Conservation (phyloP, 2,888 invertebrate species). For the Apamea monoglypha region DNA sequence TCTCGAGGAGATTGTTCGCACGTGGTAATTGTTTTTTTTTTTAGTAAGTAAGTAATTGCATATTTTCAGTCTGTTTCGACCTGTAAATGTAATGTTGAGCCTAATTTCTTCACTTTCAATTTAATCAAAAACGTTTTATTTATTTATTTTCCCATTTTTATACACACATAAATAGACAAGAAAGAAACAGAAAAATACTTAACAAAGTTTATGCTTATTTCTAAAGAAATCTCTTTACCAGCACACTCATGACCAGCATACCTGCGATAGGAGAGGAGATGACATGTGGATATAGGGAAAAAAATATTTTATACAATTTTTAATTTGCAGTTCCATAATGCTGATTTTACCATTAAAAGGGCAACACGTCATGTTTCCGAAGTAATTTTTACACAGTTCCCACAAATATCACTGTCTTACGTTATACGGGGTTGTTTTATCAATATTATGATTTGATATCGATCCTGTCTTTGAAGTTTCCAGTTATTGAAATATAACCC, state of each 20-base stretch:
- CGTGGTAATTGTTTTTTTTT: background rate
- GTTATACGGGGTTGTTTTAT: background rate
- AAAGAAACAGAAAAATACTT: too few relatives aligned
- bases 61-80: background rate
- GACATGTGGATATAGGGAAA: background rate
- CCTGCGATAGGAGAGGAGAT: too few relatives aligned
- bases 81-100: background rate
- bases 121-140: background rate
- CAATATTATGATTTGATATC: background rate
- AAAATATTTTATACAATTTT: background rate
- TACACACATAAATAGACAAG: too few relatives aligned
- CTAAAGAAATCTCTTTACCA: too few relatives aligned
- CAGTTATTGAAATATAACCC: background rate
- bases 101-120: slow-evolving; percentile 2
- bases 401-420: background rate
- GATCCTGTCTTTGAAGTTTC: too few relatives aligned
- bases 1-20: background rate
- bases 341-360: background rate
- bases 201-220: too few relatives aligned
- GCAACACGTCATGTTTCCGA: background rate
- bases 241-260: too few relatives aligned
- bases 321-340: background rate
- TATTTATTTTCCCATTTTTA: too few relatives aligned
- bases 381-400: background rate
- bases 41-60: background rate